Conservation (phyloP, 2,797 vertebrate genomes). For the Galaxias olidus region DNA sequence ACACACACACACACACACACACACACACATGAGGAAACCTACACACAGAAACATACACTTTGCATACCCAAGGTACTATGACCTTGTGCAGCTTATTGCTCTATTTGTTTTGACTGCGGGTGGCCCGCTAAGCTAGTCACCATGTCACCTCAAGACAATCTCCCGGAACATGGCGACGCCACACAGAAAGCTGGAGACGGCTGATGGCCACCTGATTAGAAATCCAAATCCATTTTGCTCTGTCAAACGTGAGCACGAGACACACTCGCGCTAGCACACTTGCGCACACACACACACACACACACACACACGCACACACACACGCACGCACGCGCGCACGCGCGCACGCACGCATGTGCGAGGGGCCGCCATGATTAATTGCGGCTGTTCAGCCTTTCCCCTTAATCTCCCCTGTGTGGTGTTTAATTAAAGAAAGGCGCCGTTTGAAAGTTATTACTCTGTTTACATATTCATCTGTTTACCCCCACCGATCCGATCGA, state of each 20-base stretch:
- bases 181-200: conserved; percentile 47
- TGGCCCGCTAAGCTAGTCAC: not conserved
- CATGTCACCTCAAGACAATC: too few species aligned
- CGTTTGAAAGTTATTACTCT: conserved; percentile 80
- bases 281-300: conserved; percentile 12
- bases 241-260: conserved; percentile 11
- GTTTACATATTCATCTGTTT: conserved; percentile 83
- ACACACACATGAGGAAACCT: too few species aligned
- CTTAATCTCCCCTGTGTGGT: conserved; percentile 78
- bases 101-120: too few species aligned
- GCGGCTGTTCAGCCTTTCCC: conserved; percentile 67
- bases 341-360: conserved; percentile 19
- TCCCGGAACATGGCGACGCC: conserved; percentile 49
- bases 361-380: conserved; percentile 73
- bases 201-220: conserved; percentile 46
- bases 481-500: conserved; percentile 75
- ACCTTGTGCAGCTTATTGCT: too few species aligned
- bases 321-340: conserved; percentile 18
- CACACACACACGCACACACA: conserved; percentile 26
- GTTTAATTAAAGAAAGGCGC: conserved; percentile 78
- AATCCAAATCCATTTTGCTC: conserved; percentile 38
- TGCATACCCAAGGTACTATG: too few species aligned
- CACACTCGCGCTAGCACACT: conserved; percentile 3
- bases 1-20: too few species aligned
- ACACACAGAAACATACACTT: too few species aligned